Evolutionary conservation across 1,140 invertebrate species (phyloP), one percentile per base, ranked within the genome.

Genomic region (Theocolax elegans): DNA sequence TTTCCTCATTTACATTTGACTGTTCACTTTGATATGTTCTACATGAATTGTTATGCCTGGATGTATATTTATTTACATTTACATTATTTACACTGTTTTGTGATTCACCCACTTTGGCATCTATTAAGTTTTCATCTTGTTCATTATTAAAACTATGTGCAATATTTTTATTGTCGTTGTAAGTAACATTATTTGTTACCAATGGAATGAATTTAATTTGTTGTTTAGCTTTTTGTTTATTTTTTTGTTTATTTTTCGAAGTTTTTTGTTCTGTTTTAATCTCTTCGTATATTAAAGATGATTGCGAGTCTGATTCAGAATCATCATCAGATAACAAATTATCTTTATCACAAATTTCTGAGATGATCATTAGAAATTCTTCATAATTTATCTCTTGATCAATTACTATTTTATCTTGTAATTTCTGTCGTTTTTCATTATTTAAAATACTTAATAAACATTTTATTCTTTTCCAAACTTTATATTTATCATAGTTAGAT

Each of bases 381-480:
- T 59, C 17, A 19, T 67, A 53, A 29, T 72, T 67, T 15, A 60
- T 23, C 29, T 74, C 10, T 48, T 65, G 27, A 31, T 40, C n/a
- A 48, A 1, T n/a, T 69, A 56, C 53, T 10, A 74, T 44, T 38
- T 68, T 19, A 31, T 72, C 46, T 19, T 56, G 71, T 62, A 77
- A 64, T 35, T 21, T 56, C 17, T 59, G 21, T 13, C 46, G 54
- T 60, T 21, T 48, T 44, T 51, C 25, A 21, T 46, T 15, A 62
- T 75, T 29, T 25, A 80, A 54, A 42, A 19, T 15, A 21, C 17
- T 19, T 17, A 79, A 58, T 12, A 78, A 53, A 53, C 65, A 29
- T 68, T 64, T 58, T 35, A 78, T 65, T 62, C 70, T 49, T 3
- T 58, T 27, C 23, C 72, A 65, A 17, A 73, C 62, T 42, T 77